Conservation (phyloP, 2,888 invertebrate species). For the Hemicrepidius hirtus region DNA sequence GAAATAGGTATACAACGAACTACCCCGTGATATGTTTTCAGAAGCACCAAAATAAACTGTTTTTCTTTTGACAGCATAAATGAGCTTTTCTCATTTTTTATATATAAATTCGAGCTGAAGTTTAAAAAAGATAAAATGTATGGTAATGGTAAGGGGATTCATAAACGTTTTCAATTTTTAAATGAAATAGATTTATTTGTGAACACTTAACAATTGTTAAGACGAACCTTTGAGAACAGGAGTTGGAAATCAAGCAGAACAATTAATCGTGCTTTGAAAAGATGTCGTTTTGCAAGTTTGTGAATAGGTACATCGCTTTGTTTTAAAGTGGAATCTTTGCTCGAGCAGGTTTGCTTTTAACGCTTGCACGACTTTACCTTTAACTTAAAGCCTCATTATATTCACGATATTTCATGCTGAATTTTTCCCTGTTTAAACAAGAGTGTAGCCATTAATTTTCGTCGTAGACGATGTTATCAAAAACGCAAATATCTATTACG, state of each 20-base stretch:
- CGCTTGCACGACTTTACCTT: conserved; percentile 35
- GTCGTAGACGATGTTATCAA: conserved; percentile 21
- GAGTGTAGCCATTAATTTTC: conserved; percentile 29
- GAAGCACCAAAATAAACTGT: conserved; percentile 38
- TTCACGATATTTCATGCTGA: conserved; percentile 25
- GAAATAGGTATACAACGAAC: conserved; percentile 59
- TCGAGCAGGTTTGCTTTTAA: conserved; percentile 46
- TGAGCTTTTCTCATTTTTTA: conserved; percentile 36
- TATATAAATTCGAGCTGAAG: conserved; percentile 29
- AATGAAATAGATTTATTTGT: conserved; percentile 30
- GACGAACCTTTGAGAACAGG: conserved; percentile 32
- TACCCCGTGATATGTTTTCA: conserved; percentile 39
- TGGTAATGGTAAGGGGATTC: not conserved
- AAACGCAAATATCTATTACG: conserved; percentile 7
- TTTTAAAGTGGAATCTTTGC: conserved; percentile 45
- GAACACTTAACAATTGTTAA: conserved; percentile 16
- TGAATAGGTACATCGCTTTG: conserved; percentile 46
- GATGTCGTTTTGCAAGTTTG: conserved; percentile 45
- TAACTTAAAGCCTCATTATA: conserved; percentile 42
- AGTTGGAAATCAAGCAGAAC: conserved; percentile 45
- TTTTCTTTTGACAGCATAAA: conserved; percentile 40
- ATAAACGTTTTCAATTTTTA: not conserved
- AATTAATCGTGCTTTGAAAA: conserved; percentile 46
- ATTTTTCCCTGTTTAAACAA: conserved; percentile 26
- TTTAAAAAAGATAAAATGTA: conserved; percentile 7